Base-by-base conservation (phyloP, 2,888 invertebrate genomes). In the Panopea generosa region DNA sequence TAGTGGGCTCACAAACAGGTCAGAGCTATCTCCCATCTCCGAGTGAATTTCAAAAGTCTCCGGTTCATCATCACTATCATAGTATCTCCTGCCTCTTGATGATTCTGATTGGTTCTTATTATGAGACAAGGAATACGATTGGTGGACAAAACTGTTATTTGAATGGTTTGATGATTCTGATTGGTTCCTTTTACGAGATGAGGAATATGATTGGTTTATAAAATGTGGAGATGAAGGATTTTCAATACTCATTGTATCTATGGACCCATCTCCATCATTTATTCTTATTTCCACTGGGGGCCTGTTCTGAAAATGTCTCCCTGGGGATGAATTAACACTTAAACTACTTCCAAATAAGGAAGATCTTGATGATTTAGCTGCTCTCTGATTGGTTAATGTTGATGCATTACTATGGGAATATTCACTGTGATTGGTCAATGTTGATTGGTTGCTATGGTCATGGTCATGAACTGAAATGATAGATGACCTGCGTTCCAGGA, bases 191-290 rank as follows among this genome's bases (percentile, higher is more conserved):
- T 53, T 38, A 11, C 20, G 38, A 50, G 59, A 52, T 38, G 67
- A 47, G n/a, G 49, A 27, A 24, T 50, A 61, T 33, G 72, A 52
- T 52, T 61, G 53, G 56, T 45, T 50, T 14, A 73, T 20, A 66
- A 73, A 77, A n/a, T 66, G 43, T 26, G 80, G 73, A 4, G 73
- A 73, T 0, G 76, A 45, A 6, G 52, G 62, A 20, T 50, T 76
- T 24, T 74, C 73, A 4, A 80, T 40, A 40, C 80, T 80, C 50
- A 74, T 59, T 29, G 76, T 77, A 11, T 80, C 80, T 33, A 80
- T 80, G 1, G 80, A 80, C 1, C 80, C 80, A 4, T 77, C 67
- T 2, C 80, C 80, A 61, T 77, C 80, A 53, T 80, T 80, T 38
- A 80, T 65, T 3, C 69, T 40, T 20, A 80, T 80, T 63, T 80